Conservation (phyloP, 2,888 invertebrate species). For the Melinaea marsaeus region DNA sequence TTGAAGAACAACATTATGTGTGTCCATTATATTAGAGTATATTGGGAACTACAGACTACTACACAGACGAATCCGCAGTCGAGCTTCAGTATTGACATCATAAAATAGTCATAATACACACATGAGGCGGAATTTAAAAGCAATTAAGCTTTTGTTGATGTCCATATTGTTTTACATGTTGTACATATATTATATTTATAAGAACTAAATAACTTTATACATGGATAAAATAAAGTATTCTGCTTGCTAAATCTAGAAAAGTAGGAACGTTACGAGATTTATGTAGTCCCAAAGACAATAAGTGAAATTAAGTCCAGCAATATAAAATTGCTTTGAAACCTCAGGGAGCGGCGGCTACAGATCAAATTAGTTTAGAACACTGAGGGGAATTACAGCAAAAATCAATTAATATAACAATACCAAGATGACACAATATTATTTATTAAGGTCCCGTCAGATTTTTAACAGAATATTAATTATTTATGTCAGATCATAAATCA, state of each 20-base stretch:
- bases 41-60: too few relatives aligned
- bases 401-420: not conserved
- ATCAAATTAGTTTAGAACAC: not conserved
- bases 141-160: not conserved
- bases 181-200: not conserved
- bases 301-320: not conserved
- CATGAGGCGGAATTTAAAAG: too few relatives aligned
- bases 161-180: not conserved
- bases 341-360: not conserved
- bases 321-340: slow-evolving; percentile 2
- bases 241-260: too few relatives aligned
- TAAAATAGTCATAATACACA: too few relatives aligned
- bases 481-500: too few relatives aligned
- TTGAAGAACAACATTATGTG: too few relatives aligned
- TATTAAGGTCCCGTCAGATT: not conserved
- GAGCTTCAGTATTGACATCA: too few relatives aligned
- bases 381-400: not conserved
- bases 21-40: too few relatives aligned
- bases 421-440: not conserved
- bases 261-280: too few relatives aligned
- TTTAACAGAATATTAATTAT: too few relatives aligned
- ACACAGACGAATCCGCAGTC: too few relatives aligned
- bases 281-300: too few relatives aligned
- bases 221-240: not conserved
- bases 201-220: not conserved